Conservation (phyloP, 2,113 vertebrate species). For the Ariopsis seemanni region DNA sequence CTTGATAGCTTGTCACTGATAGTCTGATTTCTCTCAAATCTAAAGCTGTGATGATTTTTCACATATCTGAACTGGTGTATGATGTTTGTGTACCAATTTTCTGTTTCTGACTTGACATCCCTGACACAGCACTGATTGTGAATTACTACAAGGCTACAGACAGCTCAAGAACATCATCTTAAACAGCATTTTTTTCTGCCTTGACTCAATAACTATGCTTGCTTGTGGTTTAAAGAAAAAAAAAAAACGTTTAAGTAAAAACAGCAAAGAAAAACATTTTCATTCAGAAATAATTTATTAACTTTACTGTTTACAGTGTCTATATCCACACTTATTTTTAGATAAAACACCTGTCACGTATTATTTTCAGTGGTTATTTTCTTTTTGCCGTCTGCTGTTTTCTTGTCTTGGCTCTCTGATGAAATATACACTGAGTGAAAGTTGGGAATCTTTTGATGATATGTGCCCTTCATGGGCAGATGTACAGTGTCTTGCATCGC, state of each 20-base stretch:
- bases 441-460: not conserved
- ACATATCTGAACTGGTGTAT: no score
- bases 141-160: not conserved
- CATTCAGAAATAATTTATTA: not conserved
- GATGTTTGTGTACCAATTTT: no score
- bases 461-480: not conserved
- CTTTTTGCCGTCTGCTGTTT: not conserved
- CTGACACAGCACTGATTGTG: not conserved
- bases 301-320: not conserved
- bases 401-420: not conserved
- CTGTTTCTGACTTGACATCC: not conserved
- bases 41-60: no score
- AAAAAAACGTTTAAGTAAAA: not conserved
- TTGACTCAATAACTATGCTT: not conserved
- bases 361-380: not conserved
- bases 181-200: not conserved
- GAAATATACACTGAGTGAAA: not conserved
- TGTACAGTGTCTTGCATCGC: no score
- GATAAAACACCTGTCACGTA: not conserved
- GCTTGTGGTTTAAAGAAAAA: not conserved
- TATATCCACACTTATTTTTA: not conserved
- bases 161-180: not conserved
- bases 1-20: no score
- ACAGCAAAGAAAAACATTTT: not conserved
- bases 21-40: not conserved